Evolutionary conservation across 2,113 vertebrate species (phyloP).

Genomic region (Tachysurus vachellii): DNA sequence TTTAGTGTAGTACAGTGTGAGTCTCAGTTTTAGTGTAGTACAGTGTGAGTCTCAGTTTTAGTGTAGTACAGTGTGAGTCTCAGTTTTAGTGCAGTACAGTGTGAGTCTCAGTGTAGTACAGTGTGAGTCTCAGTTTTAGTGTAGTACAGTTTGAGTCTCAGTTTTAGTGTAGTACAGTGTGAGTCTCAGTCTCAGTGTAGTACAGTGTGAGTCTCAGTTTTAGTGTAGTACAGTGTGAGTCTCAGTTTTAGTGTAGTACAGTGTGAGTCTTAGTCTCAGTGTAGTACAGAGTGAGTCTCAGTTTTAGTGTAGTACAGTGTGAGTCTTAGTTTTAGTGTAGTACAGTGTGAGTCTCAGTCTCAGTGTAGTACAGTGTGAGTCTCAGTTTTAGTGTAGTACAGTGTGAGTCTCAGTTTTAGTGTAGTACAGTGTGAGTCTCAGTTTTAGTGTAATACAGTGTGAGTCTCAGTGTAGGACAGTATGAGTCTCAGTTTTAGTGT

Average conservation of each 20-base stretch:
- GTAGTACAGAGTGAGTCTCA: background rate
- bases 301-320: background rate
- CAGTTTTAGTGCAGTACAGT: background rate
- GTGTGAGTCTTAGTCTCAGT: background rate
- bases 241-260: background rate
- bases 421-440: background rate
- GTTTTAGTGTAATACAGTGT: background rate
- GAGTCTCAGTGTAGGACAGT: background rate
- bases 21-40: background rate
- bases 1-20: background rate
- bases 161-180: background rate
- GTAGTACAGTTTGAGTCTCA: background rate
- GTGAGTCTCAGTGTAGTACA: background rate
- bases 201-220: background rate
- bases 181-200: background rate
- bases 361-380: background rate
- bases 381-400: background rate
- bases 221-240: background rate
- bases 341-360: no score
- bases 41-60: background rate
- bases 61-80: background rate
- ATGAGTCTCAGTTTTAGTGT: background rate
- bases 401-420: no score
- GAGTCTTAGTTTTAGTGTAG: background rate
- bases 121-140: background rate